Evolutionary conservation across 1,140 invertebrate species (phyloP).

Genomic region (Drosophila guanche): DNA sequence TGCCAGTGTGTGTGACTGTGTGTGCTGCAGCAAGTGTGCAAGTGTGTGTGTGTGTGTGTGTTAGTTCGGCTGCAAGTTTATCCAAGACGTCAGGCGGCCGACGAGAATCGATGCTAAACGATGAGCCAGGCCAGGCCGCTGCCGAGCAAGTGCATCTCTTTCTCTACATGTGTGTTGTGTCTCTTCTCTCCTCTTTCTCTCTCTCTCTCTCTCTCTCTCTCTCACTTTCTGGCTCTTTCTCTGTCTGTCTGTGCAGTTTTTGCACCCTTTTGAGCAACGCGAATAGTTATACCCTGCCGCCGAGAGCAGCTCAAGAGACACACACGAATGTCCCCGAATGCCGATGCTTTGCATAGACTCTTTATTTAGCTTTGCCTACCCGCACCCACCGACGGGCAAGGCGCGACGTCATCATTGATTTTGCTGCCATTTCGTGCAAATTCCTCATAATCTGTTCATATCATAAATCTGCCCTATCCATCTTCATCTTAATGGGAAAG

Average conservation of each 20-base stretch:
- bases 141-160: slow-evolving; percentile 54
- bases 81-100: slow-evolving; percentile 18
- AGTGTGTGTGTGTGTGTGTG: slow-evolving; percentile 30
- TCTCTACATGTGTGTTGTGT: slow-evolving; percentile 30
- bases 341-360: slow-evolving; percentile 33
- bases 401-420: slow-evolving; percentile 21
- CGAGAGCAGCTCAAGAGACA: slow-evolving; percentile 24
- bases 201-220: slow-evolving; percentile 18
- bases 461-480: no score
- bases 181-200: slow-evolving; percentile 21
- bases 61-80: slow-evolving; percentile 41
- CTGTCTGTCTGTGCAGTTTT: slow-evolving; percentile 55
- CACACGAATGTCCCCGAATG: slow-evolving; percentile 59
- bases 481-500: no score
- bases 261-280: slow-evolving; percentile 66
- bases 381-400: no score
- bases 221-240: slow-evolving; percentile 6
- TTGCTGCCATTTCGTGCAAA: neutral
- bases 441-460: no score
- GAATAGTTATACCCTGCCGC: slow-evolving; percentile 60
- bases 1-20: slow-evolving; percentile 1
- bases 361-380: neutral
- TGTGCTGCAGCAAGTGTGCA: slow-evolving; percentile 16
- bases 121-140: no score
- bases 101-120: no score